Conservation (phyloP, 2,797 vertebrate genomes). For the Dermochelys coriacea region DNA sequence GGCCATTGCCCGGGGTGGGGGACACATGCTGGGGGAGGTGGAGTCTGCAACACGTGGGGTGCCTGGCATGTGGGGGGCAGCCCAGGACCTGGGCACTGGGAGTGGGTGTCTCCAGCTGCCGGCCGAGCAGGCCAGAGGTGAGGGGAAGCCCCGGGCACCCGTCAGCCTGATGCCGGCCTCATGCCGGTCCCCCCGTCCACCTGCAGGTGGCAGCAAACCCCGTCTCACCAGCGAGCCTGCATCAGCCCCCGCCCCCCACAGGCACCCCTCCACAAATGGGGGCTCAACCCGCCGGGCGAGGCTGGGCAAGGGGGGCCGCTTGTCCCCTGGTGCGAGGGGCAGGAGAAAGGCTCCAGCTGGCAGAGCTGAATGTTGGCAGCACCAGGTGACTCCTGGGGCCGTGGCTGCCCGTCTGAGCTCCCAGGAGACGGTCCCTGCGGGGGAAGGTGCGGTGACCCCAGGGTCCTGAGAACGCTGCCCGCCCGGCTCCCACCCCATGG, state of each 20-base stretch:
- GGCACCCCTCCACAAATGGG: too few species aligned
- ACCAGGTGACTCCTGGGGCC: too few species aligned
- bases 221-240: background rate
- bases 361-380: too few species aligned
- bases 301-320: too few species aligned
- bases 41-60: background rate
- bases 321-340: too few species aligned
- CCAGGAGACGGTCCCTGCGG: background rate
- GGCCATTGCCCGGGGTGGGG: background rate
- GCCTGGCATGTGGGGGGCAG: background rate
- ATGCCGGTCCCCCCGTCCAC: background rate
- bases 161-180: background rate
- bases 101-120: too few species aligned
- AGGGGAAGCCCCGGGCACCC: background rate
- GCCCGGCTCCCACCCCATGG: too few species aligned
- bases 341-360: too few species aligned
- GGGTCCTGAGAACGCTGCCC: too few species aligned
- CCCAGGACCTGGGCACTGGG: too few species aligned
- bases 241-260: fast-evolving
- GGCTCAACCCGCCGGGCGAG: too few species aligned
- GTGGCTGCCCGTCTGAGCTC: background rate
- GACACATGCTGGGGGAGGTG: too few species aligned
- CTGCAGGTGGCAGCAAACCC: background rate
- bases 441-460: background rate
- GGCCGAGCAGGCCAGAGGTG: background rate